These are phyloP conservation scores for Pycnonotus jocosus DNA, from an alignment of 2,113 vertebrate genomes.

Conservation along the genomic window DNA sequence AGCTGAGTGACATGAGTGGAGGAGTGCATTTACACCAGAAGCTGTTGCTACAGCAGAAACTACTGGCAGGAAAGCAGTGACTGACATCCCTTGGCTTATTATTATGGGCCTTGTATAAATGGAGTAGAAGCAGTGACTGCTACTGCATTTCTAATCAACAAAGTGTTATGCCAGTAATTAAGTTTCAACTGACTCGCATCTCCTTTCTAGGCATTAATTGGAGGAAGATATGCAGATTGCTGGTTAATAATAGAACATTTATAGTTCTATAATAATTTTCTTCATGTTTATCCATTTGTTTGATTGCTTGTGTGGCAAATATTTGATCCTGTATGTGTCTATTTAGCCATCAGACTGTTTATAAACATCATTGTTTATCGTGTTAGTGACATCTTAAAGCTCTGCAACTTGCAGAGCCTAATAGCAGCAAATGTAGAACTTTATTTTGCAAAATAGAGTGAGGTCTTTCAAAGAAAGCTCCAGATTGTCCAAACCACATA, in stretches of 20 bases:
- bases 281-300: slow-evolving; percentile 68
- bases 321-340: slow-evolving; percentile 56
- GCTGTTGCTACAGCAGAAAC: not conserved
- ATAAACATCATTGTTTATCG: slow-evolving; percentile 53
- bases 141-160: slow-evolving; percentile 63
- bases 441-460: not conserved
- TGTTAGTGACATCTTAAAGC: slow-evolving; percentile 22
- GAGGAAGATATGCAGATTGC: slow-evolving; percentile 63
- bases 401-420: not conserved
- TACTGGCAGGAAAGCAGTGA: slow-evolving; percentile 42
- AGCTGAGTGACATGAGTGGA: slow-evolving; percentile 20
- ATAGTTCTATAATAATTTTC: slow-evolving; percentile 69
- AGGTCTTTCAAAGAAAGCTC: slow-evolving; percentile 13
- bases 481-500: slow-evolving; percentile 31
- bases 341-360: slow-evolving; percentile 42
- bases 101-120: slow-evolving; percentile 46
- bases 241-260: slow-evolving; percentile 72
- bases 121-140: slow-evolving; percentile 41
- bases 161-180: slow-evolving; percentile 71
- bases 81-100: slow-evolving; percentile 49
- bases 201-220: slow-evolving; percentile 69
- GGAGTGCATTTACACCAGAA: slow-evolving; percentile 9
- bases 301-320: slow-evolving; percentile 72
- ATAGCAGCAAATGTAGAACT: not conserved
- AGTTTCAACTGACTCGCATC: slow-evolving; percentile 59